Percentiles rank a stretch among this genome's conserved stretches.
Evolutionary conservation across 2,113 vertebrate species (phyloP).

Genomic region (Myrmecobius fasciatus): DNA sequence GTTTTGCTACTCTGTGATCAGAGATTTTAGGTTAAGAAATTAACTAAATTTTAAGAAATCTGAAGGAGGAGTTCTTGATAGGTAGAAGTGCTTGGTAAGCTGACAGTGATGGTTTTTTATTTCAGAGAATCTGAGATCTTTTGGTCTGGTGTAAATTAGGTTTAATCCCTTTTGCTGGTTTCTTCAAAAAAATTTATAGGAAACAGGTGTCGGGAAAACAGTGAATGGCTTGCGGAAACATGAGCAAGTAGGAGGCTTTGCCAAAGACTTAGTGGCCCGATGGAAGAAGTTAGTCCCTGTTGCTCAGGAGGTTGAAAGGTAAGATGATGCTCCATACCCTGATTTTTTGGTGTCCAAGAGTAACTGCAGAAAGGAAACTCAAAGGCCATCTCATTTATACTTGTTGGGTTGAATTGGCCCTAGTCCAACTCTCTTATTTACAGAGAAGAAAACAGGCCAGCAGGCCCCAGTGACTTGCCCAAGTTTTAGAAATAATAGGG

Average conservation of each 20-base stretch:
- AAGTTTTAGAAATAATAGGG: not conserved
- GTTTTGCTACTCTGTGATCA: slow-evolving; percentile 38
- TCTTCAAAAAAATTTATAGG: slow-evolving; percentile 83
- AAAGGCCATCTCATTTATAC: not conserved
- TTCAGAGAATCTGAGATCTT: slow-evolving; percentile 7
- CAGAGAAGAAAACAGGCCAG: not conserved
- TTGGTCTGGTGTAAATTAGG: not conserved
- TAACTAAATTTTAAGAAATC: slow-evolving; percentile 31
- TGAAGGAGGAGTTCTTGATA: slow-evolving; percentile 4
- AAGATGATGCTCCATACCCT: slow-evolving; percentile 43
- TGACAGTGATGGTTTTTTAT: slow-evolving; percentile 23
- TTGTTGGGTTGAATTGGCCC: not conserved
- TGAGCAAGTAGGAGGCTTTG: slow-evolving; percentile 89
- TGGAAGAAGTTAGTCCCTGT: slow-evolving; percentile 98
- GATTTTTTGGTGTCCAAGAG: not conserved
- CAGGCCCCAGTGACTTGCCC: not conserved
- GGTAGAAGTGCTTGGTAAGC: not conserved
- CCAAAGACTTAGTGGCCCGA: slow-evolving; percentile 93
- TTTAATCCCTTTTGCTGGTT: slow-evolving; percentile 1
- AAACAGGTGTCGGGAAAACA: slow-evolving; percentile 96
- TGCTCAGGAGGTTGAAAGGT: slow-evolving; percentile 91
- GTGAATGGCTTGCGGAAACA: slow-evolving; percentile 98
- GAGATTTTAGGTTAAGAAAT: slow-evolving; percentile 8
- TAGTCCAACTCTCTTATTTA: not conserved
- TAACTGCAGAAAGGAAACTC: not conserved